A percentile compares a stretch with the other conserved stretches of the same genome.
Conservation (phyloP, 2,797 vertebrate species). For the Nothura maculosa region DNA sequence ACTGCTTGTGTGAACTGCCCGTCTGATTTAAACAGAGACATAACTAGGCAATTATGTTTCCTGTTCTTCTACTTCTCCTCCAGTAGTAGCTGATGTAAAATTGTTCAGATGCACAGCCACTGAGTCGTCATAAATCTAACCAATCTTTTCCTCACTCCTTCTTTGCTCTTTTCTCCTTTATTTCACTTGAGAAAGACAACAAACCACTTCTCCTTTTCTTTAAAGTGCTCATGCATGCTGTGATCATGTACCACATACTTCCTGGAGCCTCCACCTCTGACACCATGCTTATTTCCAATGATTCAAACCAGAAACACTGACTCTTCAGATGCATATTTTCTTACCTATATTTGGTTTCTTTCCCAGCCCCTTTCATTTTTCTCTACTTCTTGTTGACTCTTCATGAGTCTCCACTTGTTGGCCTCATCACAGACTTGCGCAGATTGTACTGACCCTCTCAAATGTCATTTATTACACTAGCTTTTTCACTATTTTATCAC, state of each 20-base stretch:
- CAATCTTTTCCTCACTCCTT: background rate
- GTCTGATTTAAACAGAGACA: background rate
- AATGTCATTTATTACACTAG: background rate
- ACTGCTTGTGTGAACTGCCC: background rate
- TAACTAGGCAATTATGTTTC: background rate
- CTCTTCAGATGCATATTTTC: rapidly evolving
- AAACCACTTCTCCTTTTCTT: background rate
- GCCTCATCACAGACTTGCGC: background rate
- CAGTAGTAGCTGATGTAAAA: background rate
- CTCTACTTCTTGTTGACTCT: background rate
- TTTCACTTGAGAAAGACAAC: background rate
- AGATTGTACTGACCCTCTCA: background rate
- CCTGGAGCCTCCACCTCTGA: background rate
- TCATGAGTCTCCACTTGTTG: background rate
- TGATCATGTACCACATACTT: rapidly evolving
- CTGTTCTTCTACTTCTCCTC: background rate
- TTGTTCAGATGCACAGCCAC: background rate
- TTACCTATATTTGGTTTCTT: background rate
- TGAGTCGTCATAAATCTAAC: background rate
- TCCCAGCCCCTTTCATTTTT: background rate
- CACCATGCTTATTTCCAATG: background rate
- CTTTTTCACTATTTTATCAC: background rate
- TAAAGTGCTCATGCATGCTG: background rate
- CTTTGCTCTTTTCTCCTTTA: rapidly evolving
- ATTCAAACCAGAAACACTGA: background rate